Percentiles rank a stretch among this genome's conserved stretches.
Conservation (phyloP, 1,140 invertebrate genomes). For the Saccostrea echinata region DNA sequence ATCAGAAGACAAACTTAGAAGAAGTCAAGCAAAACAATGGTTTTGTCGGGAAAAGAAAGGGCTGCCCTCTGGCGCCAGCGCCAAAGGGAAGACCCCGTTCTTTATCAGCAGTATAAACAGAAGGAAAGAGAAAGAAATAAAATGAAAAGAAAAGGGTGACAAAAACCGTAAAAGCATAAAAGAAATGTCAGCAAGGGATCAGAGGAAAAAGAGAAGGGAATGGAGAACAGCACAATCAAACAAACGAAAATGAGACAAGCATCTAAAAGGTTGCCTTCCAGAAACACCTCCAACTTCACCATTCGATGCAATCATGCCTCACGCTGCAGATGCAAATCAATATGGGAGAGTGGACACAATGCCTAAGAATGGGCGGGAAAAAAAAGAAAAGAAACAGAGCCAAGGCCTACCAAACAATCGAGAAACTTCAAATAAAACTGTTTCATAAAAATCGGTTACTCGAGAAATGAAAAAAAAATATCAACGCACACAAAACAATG, state of each 20-base stretch:
- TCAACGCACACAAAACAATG: background rate
- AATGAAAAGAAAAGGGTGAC: background rate
- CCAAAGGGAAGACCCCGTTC: slow-evolving; percentile 4
- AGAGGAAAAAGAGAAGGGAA: slow-evolving; percentile 4
- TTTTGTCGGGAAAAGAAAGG: slow-evolving; percentile 37
- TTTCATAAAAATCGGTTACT: background rate
- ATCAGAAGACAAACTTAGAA: background rate
- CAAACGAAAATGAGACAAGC: slow-evolving; percentile 19
- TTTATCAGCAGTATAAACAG: slow-evolving; percentile 38
- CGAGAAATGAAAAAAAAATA: slow-evolving; percentile 10
- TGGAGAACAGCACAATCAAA: slow-evolving; percentile 14
- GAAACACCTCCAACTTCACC: slow-evolving; percentile 12
- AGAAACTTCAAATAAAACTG: background rate
- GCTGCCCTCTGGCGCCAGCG: slow-evolving; percentile 29
- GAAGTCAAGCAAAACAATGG: slow-evolving; percentile 31
- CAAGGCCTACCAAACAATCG: slow-evolving; percentile 33
- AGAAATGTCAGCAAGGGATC: background rate
- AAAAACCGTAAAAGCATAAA: background rate
- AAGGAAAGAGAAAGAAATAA: slow-evolving; percentile 44
- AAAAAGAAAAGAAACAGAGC: background rate
- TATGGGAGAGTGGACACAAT: background rate
- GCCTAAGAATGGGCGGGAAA: background rate
- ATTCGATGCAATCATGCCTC: background rate
- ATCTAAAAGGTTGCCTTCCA: background rate
- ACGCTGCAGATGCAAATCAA: background rate